Conservation (phyloP, 2,797 vertebrate species). For the Lepus townsendii region DNA sequence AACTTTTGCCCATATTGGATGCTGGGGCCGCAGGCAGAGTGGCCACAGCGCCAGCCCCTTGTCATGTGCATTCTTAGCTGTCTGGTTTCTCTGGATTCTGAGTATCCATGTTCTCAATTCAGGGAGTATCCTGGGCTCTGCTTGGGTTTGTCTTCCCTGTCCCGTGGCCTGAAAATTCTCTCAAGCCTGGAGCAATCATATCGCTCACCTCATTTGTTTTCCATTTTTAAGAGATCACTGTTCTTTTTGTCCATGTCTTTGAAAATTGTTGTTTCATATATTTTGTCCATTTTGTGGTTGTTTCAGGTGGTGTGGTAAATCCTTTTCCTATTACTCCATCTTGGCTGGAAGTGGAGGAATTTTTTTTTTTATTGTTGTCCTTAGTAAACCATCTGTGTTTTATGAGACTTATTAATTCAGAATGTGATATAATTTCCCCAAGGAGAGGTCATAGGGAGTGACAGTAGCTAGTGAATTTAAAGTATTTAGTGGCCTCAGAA, state of each 20-base stretch:
- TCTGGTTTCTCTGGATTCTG: background rate
- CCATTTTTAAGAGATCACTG: background rate
- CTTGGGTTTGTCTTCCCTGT: background rate
- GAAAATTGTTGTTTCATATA: constrained; percentile 14
- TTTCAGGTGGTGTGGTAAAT: background rate
- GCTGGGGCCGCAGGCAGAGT: too few species aligned
- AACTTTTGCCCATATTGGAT: too few species aligned
- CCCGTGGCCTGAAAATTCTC: background rate
- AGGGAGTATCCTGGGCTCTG: background rate
- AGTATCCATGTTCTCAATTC: background rate
- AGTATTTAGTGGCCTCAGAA: background rate
- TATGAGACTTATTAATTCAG: constrained; percentile 41
- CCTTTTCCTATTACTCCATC: background rate
- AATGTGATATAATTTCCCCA: background rate
- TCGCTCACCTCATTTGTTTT: background rate
- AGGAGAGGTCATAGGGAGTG: background rate
- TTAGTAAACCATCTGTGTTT: background rate
- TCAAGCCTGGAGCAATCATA: background rate
- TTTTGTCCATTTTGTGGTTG: constrained; percentile 25
- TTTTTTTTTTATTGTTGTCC: background rate
- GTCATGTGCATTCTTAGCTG: background rate
- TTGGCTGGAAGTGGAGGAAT: background rate
- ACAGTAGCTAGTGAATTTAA: background rate
- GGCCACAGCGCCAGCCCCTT: too few species aligned
- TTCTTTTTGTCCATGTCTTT: background rate